Conservation (phyloP, 2,888 invertebrate species). For the Serripes groenlandicus region DNA sequence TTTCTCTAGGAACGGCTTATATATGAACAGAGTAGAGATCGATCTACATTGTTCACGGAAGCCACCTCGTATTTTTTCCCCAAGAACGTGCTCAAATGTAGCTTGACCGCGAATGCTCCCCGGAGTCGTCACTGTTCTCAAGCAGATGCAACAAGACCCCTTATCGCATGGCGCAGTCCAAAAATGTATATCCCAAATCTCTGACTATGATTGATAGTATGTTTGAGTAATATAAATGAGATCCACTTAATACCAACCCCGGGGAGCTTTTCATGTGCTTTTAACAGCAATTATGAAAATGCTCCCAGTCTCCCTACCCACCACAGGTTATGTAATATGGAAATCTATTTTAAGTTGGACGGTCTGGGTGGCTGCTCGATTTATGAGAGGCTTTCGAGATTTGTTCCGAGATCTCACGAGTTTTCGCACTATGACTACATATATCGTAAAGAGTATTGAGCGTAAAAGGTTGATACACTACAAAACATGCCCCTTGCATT, state of each 20-base stretch:
- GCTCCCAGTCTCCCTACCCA: slow-evolving; percentile 10
- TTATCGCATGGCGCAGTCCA: background rate
- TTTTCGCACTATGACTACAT: slow-evolving; percentile 3
- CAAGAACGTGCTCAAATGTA: too few relatives aligned
- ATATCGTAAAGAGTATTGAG: too few relatives aligned
- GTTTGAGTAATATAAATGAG: slow-evolving; percentile 5
- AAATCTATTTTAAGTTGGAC: slow-evolving; percentile 24
- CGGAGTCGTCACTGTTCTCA: too few relatives aligned
- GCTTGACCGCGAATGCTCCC: too few relatives aligned
- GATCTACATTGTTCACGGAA: too few relatives aligned
- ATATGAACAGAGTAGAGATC: too few relatives aligned
- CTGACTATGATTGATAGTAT: slow-evolving; percentile 3
- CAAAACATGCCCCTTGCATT: too few relatives aligned
- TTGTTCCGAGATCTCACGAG: background rate
- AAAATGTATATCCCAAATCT: background rate
- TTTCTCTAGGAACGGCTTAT: too few relatives aligned
- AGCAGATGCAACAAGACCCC: background rate
- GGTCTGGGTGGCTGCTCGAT: slow-evolving; percentile 29
- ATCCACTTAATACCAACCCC: slow-evolving; percentile 21
- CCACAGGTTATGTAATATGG: slow-evolving; percentile 22
- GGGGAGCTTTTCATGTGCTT: slow-evolving; percentile 26
- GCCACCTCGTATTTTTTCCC: too few relatives aligned
- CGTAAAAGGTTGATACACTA: too few relatives aligned
- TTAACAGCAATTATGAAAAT: slow-evolving; percentile 30
- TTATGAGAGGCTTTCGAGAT: slow-evolving; percentile 23